These are phyloP conservation scores for Hippocampus abdominalis DNA, from an alignment of 2,113 vertebrate genomes.

Conservation along the genomic window DNA sequence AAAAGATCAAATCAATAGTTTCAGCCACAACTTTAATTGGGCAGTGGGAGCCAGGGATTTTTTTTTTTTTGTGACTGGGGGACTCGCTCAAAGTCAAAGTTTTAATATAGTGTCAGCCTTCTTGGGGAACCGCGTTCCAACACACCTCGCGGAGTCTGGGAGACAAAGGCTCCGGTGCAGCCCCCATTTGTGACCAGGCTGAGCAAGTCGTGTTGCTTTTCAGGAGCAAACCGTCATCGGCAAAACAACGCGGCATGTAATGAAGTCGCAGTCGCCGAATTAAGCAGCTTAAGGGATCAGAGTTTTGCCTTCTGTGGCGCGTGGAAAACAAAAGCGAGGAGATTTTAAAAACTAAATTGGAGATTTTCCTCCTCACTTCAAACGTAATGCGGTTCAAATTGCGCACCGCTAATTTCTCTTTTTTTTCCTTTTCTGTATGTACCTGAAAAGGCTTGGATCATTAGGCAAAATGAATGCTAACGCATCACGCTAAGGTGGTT, in stretches of 20 bases:
- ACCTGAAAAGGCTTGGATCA: conserved; percentile 27
- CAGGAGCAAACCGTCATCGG: conserved; percentile 36
- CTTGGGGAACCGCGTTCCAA: conserved; percentile 42
- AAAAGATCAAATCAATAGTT: conserved; percentile 71
- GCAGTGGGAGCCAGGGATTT: conserved; percentile 60
- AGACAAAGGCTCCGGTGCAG: conserved; percentile 39
- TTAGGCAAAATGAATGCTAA: conserved; percentile 39
- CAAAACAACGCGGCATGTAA: conserved; percentile 69
- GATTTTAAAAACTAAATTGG: conserved; percentile 54
- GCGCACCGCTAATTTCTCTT: conserved; percentile 51
- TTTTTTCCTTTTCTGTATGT: conserved; percentile 56
- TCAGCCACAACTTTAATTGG: conserved; percentile 63
- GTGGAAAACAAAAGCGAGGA: conserved; percentile 60
- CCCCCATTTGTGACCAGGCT: conserved; percentile 26
- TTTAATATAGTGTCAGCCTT: conserved; percentile 67
- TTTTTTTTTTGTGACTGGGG: conserved; percentile 57
- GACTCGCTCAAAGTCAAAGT: conserved; percentile 69
- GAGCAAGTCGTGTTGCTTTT: conserved; percentile 24
- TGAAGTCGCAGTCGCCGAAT: conserved; percentile 71
- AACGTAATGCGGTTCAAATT: conserved; percentile 58
- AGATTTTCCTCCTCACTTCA: conserved; percentile 71
- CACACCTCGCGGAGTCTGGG: conserved; percentile 40
- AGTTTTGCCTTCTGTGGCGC: conserved; percentile 60
- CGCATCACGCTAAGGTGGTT: conserved; percentile 27
- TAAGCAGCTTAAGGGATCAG: conserved; percentile 75